These are phyloP conservation scores for Neoaliturus tenellus DNA, from an alignment of 2,888 invertebrate species.

Conservation along the genomic window DNA sequence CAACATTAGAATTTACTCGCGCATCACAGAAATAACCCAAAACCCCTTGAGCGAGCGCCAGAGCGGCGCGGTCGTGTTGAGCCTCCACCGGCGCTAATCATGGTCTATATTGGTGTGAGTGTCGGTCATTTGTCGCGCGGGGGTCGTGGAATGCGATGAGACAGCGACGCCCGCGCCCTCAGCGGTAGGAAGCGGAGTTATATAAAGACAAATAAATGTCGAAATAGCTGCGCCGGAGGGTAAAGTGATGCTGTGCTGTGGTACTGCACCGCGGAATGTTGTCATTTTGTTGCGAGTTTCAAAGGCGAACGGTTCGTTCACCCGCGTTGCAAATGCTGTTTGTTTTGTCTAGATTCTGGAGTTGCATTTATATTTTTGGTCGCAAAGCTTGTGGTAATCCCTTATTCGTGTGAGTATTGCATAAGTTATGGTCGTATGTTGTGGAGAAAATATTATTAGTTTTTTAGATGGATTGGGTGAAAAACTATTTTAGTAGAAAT, in stretches of 20 bases:
- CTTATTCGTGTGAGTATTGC: too few species aligned
- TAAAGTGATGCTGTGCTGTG: neutral
- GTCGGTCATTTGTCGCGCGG: neutral
- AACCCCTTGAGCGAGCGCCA: slow-evolving; percentile 11
- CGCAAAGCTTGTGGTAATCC: too few species aligned
- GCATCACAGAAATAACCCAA: neutral
- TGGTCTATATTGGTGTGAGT: slow-evolving; percentile 8
- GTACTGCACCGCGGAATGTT: neutral
- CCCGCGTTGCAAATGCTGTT: neutral
- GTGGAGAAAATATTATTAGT: too few species aligned
- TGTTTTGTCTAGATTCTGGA: too few species aligned
- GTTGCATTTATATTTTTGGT: too few species aligned
- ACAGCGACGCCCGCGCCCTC: neutral
- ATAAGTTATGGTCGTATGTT: too few species aligned
- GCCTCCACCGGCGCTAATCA: neutral
- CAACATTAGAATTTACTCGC: slow-evolving; percentile 11
- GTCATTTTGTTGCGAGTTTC: neutral
- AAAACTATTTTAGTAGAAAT: too few species aligned
- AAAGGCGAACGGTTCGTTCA: neutral
- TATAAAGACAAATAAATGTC: neutral
- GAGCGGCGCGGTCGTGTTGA: neutral
- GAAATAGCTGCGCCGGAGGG: neutral
- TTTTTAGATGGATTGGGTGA: too few species aligned
- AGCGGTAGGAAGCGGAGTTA: neutral
- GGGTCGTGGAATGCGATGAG: neutral